Evolutionary conservation across 2,888 invertebrate genomes (phyloP).

Genomic region (Hyppa rectilinea): DNA sequence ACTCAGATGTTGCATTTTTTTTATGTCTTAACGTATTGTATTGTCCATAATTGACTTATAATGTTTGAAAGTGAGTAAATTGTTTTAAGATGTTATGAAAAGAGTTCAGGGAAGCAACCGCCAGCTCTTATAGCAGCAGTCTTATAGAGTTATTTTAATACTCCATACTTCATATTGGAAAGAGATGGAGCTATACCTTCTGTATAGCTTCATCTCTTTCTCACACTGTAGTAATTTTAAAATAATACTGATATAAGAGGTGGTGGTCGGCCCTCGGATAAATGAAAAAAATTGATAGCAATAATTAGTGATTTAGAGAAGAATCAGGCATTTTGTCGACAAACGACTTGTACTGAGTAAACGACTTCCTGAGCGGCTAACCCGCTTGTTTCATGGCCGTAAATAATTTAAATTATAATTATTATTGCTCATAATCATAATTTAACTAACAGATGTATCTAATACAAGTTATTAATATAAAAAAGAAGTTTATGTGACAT

Average conservation of each 20-base stretch:
- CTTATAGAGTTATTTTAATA: no score
- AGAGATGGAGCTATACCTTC: no score
- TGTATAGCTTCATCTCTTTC: no score
- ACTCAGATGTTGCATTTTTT: constrained; percentile 41
- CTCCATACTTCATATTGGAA: no score
- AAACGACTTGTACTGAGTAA: background rate
- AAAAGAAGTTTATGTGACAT: constrained; percentile 45
- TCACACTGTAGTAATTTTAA: no score
- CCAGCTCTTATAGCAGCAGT: no score
- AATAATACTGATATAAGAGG: no score
- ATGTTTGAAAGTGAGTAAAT: constrained; percentile 10
- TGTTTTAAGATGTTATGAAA: background rate
- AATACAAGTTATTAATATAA: constrained; percentile 59
- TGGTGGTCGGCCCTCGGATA: no score
- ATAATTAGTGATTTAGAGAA: constrained; percentile 48
- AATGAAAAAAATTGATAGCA: constrained; percentile 35
- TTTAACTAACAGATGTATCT: constrained; percentile 60
- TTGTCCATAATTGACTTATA: background rate
- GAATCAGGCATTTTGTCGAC: background rate
- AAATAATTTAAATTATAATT: constrained; percentile 31
- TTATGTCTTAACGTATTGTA: constrained; percentile 14
- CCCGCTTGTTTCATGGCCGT: constrained; percentile 53
- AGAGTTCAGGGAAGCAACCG: no score
- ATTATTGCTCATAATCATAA: constrained; percentile 55
- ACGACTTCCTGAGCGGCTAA: constrained; percentile 8